Percentiles rank a stretch among this genome's conserved stretches.
These are phyloP conservation scores for Pavo muticus DNA, from an alignment of 2,113 vertebrate genomes.

Conservation along the genomic window DNA sequence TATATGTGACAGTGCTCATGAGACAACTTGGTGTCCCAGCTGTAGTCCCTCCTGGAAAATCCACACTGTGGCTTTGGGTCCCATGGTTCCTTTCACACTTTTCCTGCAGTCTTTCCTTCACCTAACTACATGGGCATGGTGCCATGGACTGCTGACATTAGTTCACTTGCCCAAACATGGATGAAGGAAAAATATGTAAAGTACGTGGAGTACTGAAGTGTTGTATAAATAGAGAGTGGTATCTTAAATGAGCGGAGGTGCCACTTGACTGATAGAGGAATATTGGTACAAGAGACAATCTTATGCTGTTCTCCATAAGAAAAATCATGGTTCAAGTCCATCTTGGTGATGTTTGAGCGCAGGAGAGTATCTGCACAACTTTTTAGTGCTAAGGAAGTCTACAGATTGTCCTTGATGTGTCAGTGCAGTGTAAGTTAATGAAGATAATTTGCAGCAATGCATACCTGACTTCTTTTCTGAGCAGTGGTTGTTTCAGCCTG, in stretches of 20 bases:
- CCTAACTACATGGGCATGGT: background rate
- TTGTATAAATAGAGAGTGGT: background rate
- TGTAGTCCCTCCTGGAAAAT: background rate
- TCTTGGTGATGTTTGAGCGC: background rate
- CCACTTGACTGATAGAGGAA: background rate
- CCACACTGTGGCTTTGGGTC: background rate
- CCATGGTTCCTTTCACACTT: background rate
- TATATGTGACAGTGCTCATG: background rate
- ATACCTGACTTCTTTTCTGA: background rate
- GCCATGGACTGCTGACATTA: background rate
- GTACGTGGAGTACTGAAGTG: background rate
- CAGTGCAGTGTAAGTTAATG: background rate
- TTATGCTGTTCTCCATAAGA: background rate
- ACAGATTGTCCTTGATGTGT: background rate
- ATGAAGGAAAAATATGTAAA: background rate
- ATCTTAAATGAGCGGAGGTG: background rate
- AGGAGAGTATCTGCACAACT: background rate
- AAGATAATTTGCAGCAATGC: background rate
- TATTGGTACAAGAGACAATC: background rate
- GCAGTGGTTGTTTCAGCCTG: background rate
- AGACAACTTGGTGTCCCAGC: no score
- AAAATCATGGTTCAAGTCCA: background rate
- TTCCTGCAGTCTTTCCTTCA: background rate
- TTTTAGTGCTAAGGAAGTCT: background rate
- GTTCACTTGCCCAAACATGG: background rate